Base-by-base conservation (phyloP, 1,140 invertebrate genomes). In the Zaprionus camerounensis region DNA sequence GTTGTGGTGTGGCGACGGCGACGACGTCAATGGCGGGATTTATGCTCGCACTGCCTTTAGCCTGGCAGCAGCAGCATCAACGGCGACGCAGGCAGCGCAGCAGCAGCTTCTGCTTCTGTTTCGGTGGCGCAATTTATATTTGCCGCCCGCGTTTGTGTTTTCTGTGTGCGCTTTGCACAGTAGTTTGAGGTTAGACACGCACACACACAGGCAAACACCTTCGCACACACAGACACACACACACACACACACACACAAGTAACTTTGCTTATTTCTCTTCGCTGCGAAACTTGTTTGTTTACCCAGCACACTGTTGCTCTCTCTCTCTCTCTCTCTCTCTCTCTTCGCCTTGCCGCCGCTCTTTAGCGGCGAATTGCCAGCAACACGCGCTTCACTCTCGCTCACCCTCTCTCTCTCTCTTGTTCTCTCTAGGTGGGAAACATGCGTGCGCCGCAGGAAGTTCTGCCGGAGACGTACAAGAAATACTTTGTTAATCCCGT, bases 401-500 rank as follows among this genome's bases (percentile, higher is more conserved):
- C 24, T 24, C 53, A 38, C 2, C 41, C 55, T 63, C 38, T 63
- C 46, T 44, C 2, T 34, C 20, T 62, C 36, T 53, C 17, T 12
- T 31, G 44, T 24, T 56, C 44, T 26, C 31, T 57, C 58, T 49
- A 90, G 85, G 68, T 79, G 31, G 44, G 69, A 55, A 91, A 90
- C 56, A 55, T 90, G 20, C 86, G 72, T 44, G 59, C 82, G 17
- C 85, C 85, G 38, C 70, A 82, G 69, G 79, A 91, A 20, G 64
- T 90, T n/a, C 71, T 90, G 24, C 85, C 85, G 41, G 76, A 71
- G 31, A 73, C 51, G 5, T 91, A 85, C 56, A 78, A 31, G 53
- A 96, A 97, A 76, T 97, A 96, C 84, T 95, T 98, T 46, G 95
- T 96, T 1, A 95, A 97, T 92, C 97, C 97, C 0, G 98, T 98